phyloP scores from a whole-genome alignment of 2,797 vertebrate genomes.

The Ara ararauna region DNA sequence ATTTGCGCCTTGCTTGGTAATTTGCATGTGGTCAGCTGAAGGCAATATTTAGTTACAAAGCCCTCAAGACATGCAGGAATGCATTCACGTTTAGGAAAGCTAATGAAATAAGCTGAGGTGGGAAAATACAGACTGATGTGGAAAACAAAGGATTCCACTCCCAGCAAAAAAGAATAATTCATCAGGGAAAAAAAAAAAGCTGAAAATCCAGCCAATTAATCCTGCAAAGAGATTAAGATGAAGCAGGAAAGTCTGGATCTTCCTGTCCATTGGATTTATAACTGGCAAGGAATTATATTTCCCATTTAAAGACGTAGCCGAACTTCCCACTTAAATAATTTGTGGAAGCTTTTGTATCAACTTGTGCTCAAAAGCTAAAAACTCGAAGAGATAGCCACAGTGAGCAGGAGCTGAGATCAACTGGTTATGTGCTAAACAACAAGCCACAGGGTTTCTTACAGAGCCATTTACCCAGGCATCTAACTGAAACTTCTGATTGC shows the following conservation, averaged over 20 bases:
- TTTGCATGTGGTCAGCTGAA: not conserved
- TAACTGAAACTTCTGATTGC: not conserved
- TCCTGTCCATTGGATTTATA: not conserved
- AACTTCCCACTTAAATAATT: constrained; percentile 23
- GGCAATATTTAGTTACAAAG: not conserved
- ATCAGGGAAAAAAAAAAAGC: not conserved
- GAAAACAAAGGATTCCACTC: not conserved
- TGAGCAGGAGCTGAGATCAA: not conserved
- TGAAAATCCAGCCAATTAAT: not conserved
- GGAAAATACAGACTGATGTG: not conserved
- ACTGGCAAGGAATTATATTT: not conserved
- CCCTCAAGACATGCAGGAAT: not conserved
- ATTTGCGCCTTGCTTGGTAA: not conserved
- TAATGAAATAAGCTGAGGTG: not conserved
- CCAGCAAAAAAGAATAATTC: not conserved
- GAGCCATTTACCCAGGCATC: not conserved
- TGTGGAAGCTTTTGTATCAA: not conserved
- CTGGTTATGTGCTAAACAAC: not conserved
- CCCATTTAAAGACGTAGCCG: not conserved
- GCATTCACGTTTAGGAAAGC: not conserved
- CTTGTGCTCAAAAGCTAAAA: constrained; percentile 6
- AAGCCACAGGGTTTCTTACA: not conserved
- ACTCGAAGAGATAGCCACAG: not conserved
- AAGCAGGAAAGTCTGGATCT: not conserved
- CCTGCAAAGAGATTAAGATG: not conserved